Evolutionary conservation across 1,140 invertebrate species (phyloP).

Genomic region (Brachionus manjavacas): DNA sequence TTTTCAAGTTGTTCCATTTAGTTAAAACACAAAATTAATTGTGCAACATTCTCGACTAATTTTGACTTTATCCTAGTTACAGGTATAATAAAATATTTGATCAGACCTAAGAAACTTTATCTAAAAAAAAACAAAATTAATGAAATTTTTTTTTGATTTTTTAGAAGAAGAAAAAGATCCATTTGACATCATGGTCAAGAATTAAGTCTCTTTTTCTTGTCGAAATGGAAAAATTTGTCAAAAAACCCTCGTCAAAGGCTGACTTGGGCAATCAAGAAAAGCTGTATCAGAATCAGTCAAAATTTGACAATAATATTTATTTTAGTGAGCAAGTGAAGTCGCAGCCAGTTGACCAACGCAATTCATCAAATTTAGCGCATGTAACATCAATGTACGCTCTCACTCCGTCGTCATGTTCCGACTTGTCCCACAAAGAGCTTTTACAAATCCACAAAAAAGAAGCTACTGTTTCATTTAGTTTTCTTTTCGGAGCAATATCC

Average conservation of each 20-base stretch:
- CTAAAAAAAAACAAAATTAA: background rate
- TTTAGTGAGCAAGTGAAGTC: background rate
- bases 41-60: background rate
- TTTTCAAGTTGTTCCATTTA: background rate
- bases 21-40: background rate
- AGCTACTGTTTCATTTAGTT: background rate
- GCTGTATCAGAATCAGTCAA: background rate
- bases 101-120: background rate
- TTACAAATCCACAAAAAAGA: conserved; percentile 13
- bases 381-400: background rate
- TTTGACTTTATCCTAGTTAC: background rate
- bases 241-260: background rate
- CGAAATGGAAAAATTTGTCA: conserved; percentile 13
- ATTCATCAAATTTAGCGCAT: background rate
- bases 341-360: background rate
- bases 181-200: background rate
- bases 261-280: background rate
- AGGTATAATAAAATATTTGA: background rate
- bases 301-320: conserved; percentile 27
- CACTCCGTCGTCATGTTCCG: background rate
- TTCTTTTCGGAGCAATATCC: conserved; percentile 21
- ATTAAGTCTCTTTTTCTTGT: background rate
- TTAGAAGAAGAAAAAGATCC: background rate
- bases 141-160: background rate
- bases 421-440: background rate